Evolutionary conservation across 2,888 invertebrate genomes (phyloP), one percentile per base, ranked within the genome.

Genomic region (Oxycera nigricornis): DNA sequence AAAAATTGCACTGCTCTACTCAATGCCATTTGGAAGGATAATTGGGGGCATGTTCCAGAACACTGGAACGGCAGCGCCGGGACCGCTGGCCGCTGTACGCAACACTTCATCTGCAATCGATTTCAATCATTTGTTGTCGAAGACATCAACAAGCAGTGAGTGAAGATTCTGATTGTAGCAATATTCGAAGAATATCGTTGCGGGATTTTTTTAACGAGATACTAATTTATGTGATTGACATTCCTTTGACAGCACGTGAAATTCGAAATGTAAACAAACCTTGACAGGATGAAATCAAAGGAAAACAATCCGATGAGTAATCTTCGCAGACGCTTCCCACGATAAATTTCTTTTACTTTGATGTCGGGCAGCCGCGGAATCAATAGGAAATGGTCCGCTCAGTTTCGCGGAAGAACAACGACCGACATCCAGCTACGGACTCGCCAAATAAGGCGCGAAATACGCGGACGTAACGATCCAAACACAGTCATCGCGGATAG

Each of bases 241-340:
- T n/a, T n/a, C n/a, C n/a, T n/a, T n/a, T n/a, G n/a, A 30, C 68
- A 52, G 68, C 52, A 28, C 52, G 46, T 50, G 17, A 30, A 61
- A 50, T 68, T 20, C 55, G 14, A 20, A 70, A 70, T 55, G 70
- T 70, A 70, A 70, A 52, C 70, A 52, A 70, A 70, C 55, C 35
- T 70, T 31, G 70, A 70, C 70, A 35, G 52, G 20, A 50, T 50
- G 35, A 4, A 70, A 28, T 11, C 70, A 52, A 30, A 31, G 31
- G 28, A 68, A 65, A 41, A 55, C 55, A 31, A 62, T 26, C 22
- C 22, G 31, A 52, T 39, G 41, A 65, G 39, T 24, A 39, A 65
- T 24, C 41, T 11, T 4, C 41, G 22, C 4, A 4, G 3, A 14
- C 22, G 6, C 2, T 11, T 6, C 2, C 6, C 14, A 3, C 17